Evolutionary conservation across 2,888 invertebrate species (phyloP), one percentile per base, ranked within the genome.

Genomic region (Chymomyza amoena): DNA sequence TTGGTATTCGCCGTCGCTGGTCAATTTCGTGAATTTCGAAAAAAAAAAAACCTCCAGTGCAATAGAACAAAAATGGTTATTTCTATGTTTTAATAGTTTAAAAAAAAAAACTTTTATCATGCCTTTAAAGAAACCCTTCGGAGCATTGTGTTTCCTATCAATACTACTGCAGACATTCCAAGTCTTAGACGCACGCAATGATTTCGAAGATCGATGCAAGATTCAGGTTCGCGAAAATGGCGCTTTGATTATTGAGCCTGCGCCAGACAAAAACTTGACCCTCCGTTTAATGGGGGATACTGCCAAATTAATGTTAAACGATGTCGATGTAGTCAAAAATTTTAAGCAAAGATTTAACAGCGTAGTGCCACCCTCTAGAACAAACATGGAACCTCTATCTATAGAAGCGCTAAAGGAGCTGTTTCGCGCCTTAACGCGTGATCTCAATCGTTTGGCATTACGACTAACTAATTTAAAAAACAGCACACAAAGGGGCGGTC

Each of bases 231-330:
- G 36, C 7, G 60, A 20, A 94, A 93, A 97, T 92, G 98, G 98
- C 16, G 94, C 96, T 90, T 93, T 98, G 36, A 92, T 95, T 72
- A 93, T 98, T 69, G 93, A 95, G 84, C 94, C 97, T 20, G 97
- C 96, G 0, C 92, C 92, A 65, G 94, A 95, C 82, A 95, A 94
- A 90, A 97, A 96, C 90, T 95, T 98, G 65, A 95, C 95, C 50
- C 93, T 98, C 73, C 93, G 93, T 56, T 93, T 95, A 0, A 91
- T 96, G 28, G 96, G 96, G 70, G 94, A 94, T 45, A 92, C 95
- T 4, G 32, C 96, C 90, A 88, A 97, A 70, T 91, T 93, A 61
- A 92, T 93, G 32, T 90, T 97, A 4, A 96, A 96, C 77, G 94
- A 94, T 56, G 91, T 95, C 16, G 94, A 97, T 91, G 84, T 97